These are phyloP conservation scores for Spodoptera picta DNA, from an alignment of 2,888 invertebrate species.

Conservation along the genomic window DNA sequence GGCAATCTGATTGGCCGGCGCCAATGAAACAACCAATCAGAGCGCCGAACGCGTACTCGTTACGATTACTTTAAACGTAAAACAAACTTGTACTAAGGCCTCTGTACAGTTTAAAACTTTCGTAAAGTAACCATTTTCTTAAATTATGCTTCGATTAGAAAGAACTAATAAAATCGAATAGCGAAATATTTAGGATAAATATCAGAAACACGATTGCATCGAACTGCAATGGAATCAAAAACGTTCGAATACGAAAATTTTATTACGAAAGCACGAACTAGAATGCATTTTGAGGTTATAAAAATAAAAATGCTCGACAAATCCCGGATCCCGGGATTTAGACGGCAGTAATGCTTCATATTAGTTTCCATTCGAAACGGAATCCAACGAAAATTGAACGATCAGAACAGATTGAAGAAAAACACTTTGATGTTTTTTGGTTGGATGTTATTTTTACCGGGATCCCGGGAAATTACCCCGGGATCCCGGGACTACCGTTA, in stretches of 20 bases:
- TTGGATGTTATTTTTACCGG: constrained; percentile 25
- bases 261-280: constrained; percentile 49
- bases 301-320: constrained; percentile 54
- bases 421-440: constrained; percentile 37
- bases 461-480: constrained; percentile 18
- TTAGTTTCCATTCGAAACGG: constrained; percentile 56
- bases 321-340: constrained; percentile 46
- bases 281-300: constrained; percentile 57
- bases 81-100: too few species aligned
- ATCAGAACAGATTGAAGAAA: constrained; percentile 51
- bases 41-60: too few species aligned
- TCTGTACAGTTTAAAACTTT: too few species aligned
- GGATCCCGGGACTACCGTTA: constrained; percentile 11
- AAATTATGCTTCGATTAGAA: too few species aligned
- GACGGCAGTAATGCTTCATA: constrained; percentile 59
- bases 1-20: too few species aligned
- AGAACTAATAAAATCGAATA: too few species aligned
- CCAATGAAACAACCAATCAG: too few species aligned
- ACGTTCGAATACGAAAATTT: constrained; percentile 23
- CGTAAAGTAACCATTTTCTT: too few species aligned
- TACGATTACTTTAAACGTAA: too few species aligned
- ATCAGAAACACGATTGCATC: constrained; percentile 16
- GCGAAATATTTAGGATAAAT: too few species aligned
- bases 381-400: constrained; percentile 61
- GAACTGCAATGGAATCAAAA: constrained; percentile 33